These are phyloP conservation scores for Ptilonorhynchus violaceus DNA, from an alignment of 2,113 vertebrate species.

Conservation along the genomic window DNA sequence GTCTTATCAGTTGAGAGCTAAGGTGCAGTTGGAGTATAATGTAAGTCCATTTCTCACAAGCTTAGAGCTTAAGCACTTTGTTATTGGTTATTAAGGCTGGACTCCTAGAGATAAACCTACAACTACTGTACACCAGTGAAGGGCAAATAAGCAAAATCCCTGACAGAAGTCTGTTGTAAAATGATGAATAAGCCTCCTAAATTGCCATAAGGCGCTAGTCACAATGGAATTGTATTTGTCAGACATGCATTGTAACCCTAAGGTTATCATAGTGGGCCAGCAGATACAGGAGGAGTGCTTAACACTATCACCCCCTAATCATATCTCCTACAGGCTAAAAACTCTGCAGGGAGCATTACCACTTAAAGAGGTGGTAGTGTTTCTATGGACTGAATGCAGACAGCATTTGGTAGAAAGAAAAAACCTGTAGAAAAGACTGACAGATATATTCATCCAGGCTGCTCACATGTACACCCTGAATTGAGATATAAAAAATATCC, in stretches of 20 bases:
- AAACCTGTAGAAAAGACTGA: conserved; percentile 41
- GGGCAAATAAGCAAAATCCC: conserved; percentile 78
- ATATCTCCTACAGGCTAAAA: conserved; percentile 75
- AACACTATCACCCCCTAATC: conserved; percentile 84
- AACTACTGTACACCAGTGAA: conserved; percentile 63
- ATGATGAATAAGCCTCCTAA: conserved; percentile 82
- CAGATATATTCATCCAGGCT: conserved; percentile 20
- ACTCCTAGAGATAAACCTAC: conserved; percentile 69
- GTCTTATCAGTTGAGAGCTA: conserved; percentile 57
- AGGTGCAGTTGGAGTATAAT: conserved; percentile 60
- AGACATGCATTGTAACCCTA: conserved; percentile 81
- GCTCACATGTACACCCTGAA: conserved; percentile 10
- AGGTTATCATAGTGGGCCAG: conserved; percentile 83
- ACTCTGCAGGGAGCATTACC: conserved; percentile 71
- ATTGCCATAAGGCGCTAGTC: conserved; percentile 75
- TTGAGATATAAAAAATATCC: conserved; percentile 64
- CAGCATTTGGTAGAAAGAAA: conserved; percentile 9
- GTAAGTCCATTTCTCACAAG: conserved; percentile 54
- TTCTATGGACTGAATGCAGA: conserved; percentile 39
- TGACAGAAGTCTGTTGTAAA: conserved; percentile 76
- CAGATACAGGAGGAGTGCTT: conserved; percentile 78
- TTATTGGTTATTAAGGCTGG: conserved; percentile 69
- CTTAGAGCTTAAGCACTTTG: conserved; percentile 68
- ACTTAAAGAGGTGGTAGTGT: conserved; percentile 60
- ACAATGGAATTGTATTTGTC: conserved; percentile 81